A percentile compares a stretch with the other conserved stretches of the same genome.
These are phyloP conservation scores for Heteromormyrus szaboi DNA, from an alignment of 2,797 vertebrate species.

Conservation along the genomic window DNA sequence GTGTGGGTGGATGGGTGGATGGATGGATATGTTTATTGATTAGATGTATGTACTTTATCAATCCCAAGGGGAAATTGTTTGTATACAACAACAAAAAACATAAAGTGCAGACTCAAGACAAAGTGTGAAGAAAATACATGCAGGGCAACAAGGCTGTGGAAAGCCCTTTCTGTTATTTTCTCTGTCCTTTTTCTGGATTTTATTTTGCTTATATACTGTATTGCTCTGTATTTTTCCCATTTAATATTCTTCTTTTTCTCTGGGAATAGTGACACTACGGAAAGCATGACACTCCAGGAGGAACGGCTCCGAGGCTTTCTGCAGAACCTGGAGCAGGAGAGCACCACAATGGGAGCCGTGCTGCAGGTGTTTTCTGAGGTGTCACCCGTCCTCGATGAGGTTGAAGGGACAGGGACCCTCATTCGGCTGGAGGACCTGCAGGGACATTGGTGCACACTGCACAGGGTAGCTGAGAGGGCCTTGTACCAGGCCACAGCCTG, in stretches of 20 bases:
- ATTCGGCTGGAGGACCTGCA: constrained; percentile 72
- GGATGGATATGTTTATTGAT: not conserved
- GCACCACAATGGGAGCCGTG: constrained; percentile 55
- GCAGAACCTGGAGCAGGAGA: constrained; percentile 59
- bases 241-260: not conserved
- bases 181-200: not conserved
- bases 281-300: constrained; percentile 60
- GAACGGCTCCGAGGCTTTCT: constrained; percentile 64
- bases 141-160: not conserved
- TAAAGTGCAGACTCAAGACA: not conserved
- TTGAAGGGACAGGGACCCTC: constrained; percentile 69
- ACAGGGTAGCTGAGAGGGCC: constrained; percentile 61
- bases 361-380: constrained; percentile 59
- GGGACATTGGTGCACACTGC: constrained; percentile 67
- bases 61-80: not conserved
- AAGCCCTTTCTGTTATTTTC: not conserved
- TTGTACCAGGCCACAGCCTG: constrained; percentile 57
- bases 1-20: not conserved
- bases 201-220: not conserved
- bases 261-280: constrained; percentile 56
- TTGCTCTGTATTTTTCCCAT: not conserved
- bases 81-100: not conserved
- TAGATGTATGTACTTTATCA: not conserved
- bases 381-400: constrained; percentile 56
- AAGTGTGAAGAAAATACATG: not conserved